These are phyloP conservation scores for Phocoena phocoena DNA, from an alignment of 2,113 vertebrate genomes.

Conservation along the genomic window DNA sequence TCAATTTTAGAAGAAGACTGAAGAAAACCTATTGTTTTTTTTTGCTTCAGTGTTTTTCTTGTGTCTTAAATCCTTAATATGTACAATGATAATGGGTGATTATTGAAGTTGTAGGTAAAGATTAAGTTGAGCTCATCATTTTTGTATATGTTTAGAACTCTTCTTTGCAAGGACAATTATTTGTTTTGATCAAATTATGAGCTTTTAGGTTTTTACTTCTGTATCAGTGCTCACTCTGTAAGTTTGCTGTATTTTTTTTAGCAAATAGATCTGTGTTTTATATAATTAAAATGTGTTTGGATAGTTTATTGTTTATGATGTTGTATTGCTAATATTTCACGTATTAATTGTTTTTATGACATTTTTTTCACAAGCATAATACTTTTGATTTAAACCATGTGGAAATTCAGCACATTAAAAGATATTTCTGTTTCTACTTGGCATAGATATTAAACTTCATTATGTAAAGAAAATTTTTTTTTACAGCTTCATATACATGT, in stretches of 20 bases:
- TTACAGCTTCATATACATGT: background rate
- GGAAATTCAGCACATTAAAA: conserved; percentile 11
- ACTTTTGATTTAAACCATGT: background rate
- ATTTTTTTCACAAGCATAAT: conserved; percentile 18
- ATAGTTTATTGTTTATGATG: background rate
- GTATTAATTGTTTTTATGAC: background rate
- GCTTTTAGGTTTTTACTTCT: conserved; percentile 45
- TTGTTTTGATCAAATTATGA: conserved; percentile 40
- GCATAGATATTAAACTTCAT: background rate
- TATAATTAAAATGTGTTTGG: conserved; percentile 35
- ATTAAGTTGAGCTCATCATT: background rate
- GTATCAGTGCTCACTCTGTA: background rate
- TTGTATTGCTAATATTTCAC: conserved; percentile 3
- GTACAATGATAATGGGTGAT: background rate
- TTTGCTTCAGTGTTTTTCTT: background rate
- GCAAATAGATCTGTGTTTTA: conserved; percentile 33
- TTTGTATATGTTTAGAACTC: conserved; percentile 42
- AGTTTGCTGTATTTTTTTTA: background rate
- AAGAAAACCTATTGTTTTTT: background rate
- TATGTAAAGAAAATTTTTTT: background rate
- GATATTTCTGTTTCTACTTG: conserved; percentile 9
- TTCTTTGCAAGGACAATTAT: conserved; percentile 10
- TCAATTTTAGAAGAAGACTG: background rate
- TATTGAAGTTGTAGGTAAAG: background rate
- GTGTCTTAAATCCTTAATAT: conserved; percentile 18